These are phyloP conservation scores for Burhinus bistriatus DNA, from an alignment of 2,113 vertebrate genomes.

Conservation along the genomic window DNA sequence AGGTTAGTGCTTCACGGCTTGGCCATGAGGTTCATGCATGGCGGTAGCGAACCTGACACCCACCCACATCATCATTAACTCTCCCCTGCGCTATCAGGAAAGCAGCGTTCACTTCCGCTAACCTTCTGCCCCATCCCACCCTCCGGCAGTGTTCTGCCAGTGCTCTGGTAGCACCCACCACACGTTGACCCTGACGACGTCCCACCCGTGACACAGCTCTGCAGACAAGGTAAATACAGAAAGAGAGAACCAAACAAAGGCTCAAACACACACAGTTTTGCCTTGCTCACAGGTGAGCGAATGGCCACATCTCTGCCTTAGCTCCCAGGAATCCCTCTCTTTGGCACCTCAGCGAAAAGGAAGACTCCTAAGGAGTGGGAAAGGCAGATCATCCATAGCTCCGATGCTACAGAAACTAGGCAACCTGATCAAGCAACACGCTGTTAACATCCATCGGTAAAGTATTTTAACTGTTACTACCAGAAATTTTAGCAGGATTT, in stretches of 20 bases:
- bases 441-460: background rate
- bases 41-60: background rate
- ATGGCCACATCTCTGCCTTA: too few relatives aligned
- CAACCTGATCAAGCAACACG: background rate
- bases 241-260: background rate
- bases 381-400: background rate
- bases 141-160: background rate
- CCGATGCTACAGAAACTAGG: too few relatives aligned
- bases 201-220: background rate
- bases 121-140: rapidly evolving
- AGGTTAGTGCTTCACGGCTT: background rate
- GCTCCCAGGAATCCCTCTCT: background rate
- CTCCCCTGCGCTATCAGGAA: background rate
- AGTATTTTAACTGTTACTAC: background rate
- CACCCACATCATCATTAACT: rapidly evolving
- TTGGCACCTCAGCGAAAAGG: background rate
- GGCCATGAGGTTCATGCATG: background rate
- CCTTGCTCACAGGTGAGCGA: background rate
- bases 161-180: background rate
- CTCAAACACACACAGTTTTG: background rate
- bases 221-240: background rate
- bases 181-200: rapidly evolving
- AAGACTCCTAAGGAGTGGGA: background rate
- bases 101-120: background rate
- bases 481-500: background rate